Base-by-base conservation (phyloP, 2,797 vertebrate species). In the Sebastes trivittatus region DNA sequence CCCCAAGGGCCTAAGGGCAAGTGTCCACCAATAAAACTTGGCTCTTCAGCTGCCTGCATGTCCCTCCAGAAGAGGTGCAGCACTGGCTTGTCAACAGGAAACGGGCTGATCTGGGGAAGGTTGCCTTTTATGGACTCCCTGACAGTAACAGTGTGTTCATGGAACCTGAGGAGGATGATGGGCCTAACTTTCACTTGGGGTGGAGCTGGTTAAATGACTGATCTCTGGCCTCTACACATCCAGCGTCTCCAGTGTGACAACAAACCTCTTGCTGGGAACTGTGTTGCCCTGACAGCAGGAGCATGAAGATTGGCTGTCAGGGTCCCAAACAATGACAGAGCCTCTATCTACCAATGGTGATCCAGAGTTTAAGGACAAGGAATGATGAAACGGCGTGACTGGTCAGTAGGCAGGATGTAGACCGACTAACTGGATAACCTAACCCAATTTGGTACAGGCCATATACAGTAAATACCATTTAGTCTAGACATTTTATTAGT, bases 51-150 rank as follows among this genome's bases (percentile, higher is more conserved):
- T 77, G 79, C 69, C 55, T 72, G 75, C 65, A 52, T 38, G 55
- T 69, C 62, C 42, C 63, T 58, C 52, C 46, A 82, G 67, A 67
- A 85, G 79, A 86, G 78, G 27, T 59, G 9, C 52, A 58, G 62
- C 38, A 13, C 69, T 63, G 77, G 55, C 77, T 85, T 66, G 81
- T 90, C 84, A 88, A 87, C 89, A 91, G 90, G 87, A 93, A 91
- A 83, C 78, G 74, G 70, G 72, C 59, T 60, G 80, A 83, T 87
- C 72, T 83, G 62, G 74, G 79, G 72, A 83, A 72, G 65, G 83
- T 87, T 89, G 73, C 88, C 89, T 91, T 89, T 87, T 90, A 89
- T 90, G 87, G 89, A 82, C 80, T 88, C 72, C 55, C 56, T 79
- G 62, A 85, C 77, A 78, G 75, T 68, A 79, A 77, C 25, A 60